A percentile compares a stretch with the other conserved stretches of the same genome.
These are phyloP conservation scores for Beaufortia kweichowensis DNA, from an alignment of 2,113 vertebrate genomes.

Conservation along the genomic window DNA sequence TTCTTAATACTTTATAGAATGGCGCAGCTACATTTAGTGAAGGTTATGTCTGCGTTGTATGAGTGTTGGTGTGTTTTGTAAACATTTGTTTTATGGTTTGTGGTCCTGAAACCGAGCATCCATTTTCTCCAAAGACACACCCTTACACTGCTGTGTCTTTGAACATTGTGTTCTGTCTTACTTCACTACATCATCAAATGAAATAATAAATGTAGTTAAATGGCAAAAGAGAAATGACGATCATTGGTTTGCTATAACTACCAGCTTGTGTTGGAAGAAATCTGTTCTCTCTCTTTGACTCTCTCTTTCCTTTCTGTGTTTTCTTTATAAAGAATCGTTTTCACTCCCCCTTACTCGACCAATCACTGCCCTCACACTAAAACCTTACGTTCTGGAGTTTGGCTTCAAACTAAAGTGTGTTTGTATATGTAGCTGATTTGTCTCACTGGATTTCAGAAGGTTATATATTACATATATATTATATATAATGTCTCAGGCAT, in stretches of 20 bases:
- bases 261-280: too few relatives aligned
- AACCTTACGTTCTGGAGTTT: not conserved
- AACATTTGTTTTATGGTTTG: constrained; percentile 9
- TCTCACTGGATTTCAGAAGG: not conserved
- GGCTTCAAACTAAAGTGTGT: not conserved
- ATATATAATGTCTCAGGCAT: too few relatives aligned
- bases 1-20: not conserved
- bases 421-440: not conserved
- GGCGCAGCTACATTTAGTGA: not conserved
- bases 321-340: constrained; percentile 12
- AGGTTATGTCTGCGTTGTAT: not conserved
- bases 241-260: not conserved
- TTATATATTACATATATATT: too few relatives aligned
- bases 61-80: constrained; percentile 1
- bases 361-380: constrained; percentile 9
- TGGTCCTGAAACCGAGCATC: not conserved
- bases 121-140: not conserved
- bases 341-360: constrained; percentile 39
- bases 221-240: not conserved
- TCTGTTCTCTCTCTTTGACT: not conserved
- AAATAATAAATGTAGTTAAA: not conserved
- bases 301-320: not conserved
- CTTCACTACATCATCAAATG: not conserved
- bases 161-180: not conserved
- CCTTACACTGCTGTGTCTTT: not conserved